These are phyloP conservation scores for Pyrgus malvae DNA, from an alignment of 2,888 invertebrate genomes.

Conservation along the genomic window DNA sequence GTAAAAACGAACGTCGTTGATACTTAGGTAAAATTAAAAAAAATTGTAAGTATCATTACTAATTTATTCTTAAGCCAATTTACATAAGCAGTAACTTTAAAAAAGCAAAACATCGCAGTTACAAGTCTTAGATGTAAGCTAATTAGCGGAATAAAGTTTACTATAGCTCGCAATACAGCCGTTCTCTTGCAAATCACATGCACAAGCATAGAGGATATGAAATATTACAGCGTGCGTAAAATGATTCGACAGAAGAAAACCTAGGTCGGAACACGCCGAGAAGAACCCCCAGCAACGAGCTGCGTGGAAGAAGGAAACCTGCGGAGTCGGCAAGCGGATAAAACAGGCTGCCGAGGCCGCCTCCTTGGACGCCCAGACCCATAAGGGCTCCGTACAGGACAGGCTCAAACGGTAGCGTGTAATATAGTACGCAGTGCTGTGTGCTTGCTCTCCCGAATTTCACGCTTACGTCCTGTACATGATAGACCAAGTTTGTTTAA, in stretches of 20 bases:
- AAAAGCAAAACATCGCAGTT: no score
- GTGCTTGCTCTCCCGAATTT: constrained; percentile 4
- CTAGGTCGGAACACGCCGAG: constrained; percentile 57
- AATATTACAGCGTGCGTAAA: constrained; percentile 20
- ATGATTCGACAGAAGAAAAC: constrained; percentile 68
- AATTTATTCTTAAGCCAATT: no score
- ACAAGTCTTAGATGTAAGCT: no score
- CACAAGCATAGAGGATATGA: constrained; percentile 4
- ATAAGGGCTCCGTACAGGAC: constrained; percentile 58
- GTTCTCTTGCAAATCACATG: no score
- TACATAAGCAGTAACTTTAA: no score
- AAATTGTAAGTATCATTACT: no score
- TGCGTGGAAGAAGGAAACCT: constrained; percentile 63
- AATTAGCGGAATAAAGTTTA: no score
- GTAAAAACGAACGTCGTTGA: no score
- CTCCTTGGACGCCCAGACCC: constrained; percentile 54
- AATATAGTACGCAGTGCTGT: constrained; percentile 13
- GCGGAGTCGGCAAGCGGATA: constrained; percentile 62
- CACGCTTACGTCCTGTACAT: constrained; percentile 18
- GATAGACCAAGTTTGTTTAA: not conserved
- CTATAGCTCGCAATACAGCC: not conserved
- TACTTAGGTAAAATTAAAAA: no score
- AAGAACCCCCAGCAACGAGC: constrained; percentile 37
- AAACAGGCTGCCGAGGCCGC: constrained; percentile 65
- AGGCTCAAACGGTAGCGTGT: constrained; percentile 66